phyloP scores from a whole-genome alignment of 2,113 vertebrate genomes.

The Oncorhynchus clarkii region DNA sequence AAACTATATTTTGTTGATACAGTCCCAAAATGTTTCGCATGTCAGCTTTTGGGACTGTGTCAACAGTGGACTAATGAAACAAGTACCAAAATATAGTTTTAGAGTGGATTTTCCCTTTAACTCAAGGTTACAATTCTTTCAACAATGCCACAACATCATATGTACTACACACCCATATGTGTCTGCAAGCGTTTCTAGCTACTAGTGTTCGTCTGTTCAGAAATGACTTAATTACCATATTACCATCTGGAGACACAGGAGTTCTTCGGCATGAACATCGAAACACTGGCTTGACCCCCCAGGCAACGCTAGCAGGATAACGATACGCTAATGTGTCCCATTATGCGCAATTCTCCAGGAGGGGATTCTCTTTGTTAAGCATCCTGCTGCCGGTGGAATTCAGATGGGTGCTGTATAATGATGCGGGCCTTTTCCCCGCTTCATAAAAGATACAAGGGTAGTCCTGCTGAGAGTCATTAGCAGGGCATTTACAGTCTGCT shows the following conservation, averaged over 20 bases:
- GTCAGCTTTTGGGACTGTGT: too few relatives aligned
- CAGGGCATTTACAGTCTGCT: conserved; percentile 64
- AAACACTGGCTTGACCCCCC: conserved; percentile 63
- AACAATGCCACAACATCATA: neutral
- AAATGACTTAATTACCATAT: conserved; percentile 56
- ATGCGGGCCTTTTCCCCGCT: conserved; percentile 67
- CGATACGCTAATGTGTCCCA: conserved; percentile 77
- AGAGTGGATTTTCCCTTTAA: neutral
- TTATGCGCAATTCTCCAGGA: conserved; percentile 73
- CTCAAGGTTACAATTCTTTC: neutral
- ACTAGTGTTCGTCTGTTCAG: conserved; percentile 34
- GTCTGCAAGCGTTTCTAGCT: neutral
- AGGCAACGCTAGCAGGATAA: conserved; percentile 73
- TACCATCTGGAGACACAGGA: conserved; percentile 47
- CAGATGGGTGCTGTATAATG: conserved; percentile 70
- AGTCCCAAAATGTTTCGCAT: too few relatives aligned
- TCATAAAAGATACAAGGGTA: conserved; percentile 72
- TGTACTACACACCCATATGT: neutral
- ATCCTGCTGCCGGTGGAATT: conserved; percentile 67
- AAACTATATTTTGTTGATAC: too few relatives aligned
- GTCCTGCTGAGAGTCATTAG: conserved; percentile 77
- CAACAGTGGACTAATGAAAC: too few relatives aligned
- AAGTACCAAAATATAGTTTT: too few relatives aligned
- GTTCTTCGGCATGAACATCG: conserved; percentile 57
- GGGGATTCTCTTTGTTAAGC: conserved; percentile 74